phyloP scores from a whole-genome alignment of 1,140 invertebrate species.

The Meteorus sp. region DNA sequence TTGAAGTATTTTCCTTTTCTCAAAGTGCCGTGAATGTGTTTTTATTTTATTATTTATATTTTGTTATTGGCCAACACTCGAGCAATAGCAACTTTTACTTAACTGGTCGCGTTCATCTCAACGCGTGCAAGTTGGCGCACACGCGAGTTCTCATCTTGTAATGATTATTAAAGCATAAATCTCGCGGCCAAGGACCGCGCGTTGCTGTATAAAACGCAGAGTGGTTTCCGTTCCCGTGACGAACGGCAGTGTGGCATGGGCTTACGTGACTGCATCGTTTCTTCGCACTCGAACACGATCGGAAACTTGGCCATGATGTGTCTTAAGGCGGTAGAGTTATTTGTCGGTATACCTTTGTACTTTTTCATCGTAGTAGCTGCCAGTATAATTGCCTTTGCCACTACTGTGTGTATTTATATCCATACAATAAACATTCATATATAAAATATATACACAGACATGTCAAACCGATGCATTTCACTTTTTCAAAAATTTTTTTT shows the following conservation, averaged over 20 bases:
- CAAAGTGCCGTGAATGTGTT: no score
- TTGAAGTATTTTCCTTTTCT: background rate
- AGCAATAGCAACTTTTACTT: no score
- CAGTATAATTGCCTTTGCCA: background rate
- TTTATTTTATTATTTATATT: no score
- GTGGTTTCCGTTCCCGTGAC: slow-evolving; percentile 28
- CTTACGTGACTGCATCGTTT: slow-evolving; percentile 27
- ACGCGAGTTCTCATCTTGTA: slow-evolving; percentile 24
- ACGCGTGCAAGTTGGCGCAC: slow-evolving; percentile 3
- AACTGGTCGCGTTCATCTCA: background rate
- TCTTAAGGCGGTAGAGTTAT: slow-evolving; percentile 26
- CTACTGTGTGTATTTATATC: background rate
- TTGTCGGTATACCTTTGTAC: slow-evolving; percentile 26
- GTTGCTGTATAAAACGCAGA: slow-evolving; percentile 15
- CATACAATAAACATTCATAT: no score
- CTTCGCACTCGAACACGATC: slow-evolving; percentile 19
- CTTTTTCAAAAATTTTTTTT: no score
- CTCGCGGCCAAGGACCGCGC: slow-evolving; percentile 23
- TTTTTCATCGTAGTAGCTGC: background rate
- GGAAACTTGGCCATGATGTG: slow-evolving; percentile 21
- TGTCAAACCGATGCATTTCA: no score
- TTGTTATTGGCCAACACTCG: no score
- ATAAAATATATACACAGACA: no score
- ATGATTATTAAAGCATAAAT: slow-evolving; percentile 31
- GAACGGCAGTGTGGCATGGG: slow-evolving; percentile 20